These are phyloP conservation scores for Parambassis ranga DNA, from an alignment of 2,797 vertebrate genomes.

Conservation along the genomic window DNA sequence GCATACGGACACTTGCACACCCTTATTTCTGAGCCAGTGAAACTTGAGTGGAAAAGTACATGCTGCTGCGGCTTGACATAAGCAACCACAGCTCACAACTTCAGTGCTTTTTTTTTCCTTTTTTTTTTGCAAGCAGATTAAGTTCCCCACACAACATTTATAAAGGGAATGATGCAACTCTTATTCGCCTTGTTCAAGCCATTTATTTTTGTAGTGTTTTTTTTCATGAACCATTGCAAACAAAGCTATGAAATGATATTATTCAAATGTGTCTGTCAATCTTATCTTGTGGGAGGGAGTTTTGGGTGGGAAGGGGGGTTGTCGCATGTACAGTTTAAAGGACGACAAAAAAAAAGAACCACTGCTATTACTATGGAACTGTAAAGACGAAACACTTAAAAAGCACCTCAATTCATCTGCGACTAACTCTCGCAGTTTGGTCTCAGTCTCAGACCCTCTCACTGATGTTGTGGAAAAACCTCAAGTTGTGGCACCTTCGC, in stretches of 20 bases:
- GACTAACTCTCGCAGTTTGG: conserved; percentile 50
- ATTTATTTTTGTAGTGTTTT: conserved; percentile 73
- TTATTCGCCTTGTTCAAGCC: conserved; percentile 76
- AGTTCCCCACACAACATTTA: conserved; percentile 63
- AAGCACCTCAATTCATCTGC: conserved; percentile 66
- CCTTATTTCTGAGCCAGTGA: conserved; percentile 83
- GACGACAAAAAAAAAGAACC: conserved; percentile 65
- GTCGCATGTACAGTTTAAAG: conserved; percentile 48
- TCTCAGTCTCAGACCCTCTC: conserved; percentile 64
- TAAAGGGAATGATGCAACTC: conserved; percentile 79
- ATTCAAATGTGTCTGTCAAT: conserved; percentile 65
- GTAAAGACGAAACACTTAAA: conserved; percentile 64
- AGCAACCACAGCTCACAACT: conserved; percentile 65
- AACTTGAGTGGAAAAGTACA: conserved; percentile 71
- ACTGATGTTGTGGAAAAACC: conserved; percentile 63
- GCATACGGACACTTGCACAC: conserved; percentile 78
- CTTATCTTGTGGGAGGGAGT: conserved; percentile 21
- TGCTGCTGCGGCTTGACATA: conserved; percentile 61
- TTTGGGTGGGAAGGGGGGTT: conserved; percentile 18
- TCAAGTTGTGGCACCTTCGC: conserved; percentile 26
- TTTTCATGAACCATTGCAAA: conserved; percentile 66
- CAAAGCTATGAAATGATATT: conserved; percentile 62
- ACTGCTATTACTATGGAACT: conserved; percentile 76
- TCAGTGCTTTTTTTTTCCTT: conserved; percentile 51
- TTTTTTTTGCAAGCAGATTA: conserved; percentile 49